Base-by-base conservation (phyloP, 1,140 invertebrate species). In the Papilio machaon region DNA sequence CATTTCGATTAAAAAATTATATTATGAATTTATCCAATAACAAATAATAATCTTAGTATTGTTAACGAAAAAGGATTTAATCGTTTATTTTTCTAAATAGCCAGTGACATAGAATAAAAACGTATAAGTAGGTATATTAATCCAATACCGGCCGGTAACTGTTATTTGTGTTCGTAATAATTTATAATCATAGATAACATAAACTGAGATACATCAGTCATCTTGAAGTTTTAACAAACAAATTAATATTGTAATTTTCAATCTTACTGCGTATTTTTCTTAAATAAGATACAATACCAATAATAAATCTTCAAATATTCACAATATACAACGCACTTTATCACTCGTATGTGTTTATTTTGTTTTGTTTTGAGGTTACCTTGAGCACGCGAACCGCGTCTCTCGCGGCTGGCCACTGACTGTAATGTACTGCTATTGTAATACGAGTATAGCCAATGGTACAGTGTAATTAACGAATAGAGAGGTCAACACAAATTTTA, bases 381-480 rank as follows among this genome's bases (percentile, higher is more conserved):
- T 76, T 73, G 38, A 54, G 47, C 19, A 78, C 43, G n/a, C 46
- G 46, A 9, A 13, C 10, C 13, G 73, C 73, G 46, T 23, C 73
- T 19, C 13, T 75, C 46, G 54, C 30, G 46, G 43, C 73, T 43
- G 70, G 46, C 19, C 19, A 35, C 73, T 75, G 11, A 75, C 73
- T 75, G 19, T 79, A 80, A 52, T 54, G 80, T 70, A 70, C 58
- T 46, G 46, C 73, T 67, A 47, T 47, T 70, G 80, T 38, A 46
- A 64, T 74, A n/a, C n/a, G n/a, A n/a, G n/a, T n/a, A n/a, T n/a
- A n/a, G n/a, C n/a, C n/a, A n/a, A 49, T 79, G 35, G 38, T 60
- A 95, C 17, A 74, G 73, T 19, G 43, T 19, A 47, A 74, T 47
- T 46, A 74, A 8, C 17, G 7, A n/a, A 74, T 43, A 74, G 38